These are phyloP conservation scores for Cotesia congregata DNA, from an alignment of 2,888 invertebrate species.

Conservation along the genomic window DNA sequence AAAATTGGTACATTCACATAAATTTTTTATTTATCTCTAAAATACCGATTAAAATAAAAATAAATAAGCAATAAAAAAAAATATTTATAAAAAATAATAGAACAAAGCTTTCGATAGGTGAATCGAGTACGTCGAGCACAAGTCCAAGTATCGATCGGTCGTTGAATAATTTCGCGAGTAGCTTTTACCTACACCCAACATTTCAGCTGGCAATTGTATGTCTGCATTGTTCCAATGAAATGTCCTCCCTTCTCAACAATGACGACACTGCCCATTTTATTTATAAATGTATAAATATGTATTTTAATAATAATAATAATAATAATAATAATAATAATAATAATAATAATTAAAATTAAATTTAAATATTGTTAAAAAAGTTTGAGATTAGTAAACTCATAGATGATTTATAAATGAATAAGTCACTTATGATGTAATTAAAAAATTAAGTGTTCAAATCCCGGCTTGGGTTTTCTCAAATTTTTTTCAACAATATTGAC, in stretches of 20 bases:
- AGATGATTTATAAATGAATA: no score
- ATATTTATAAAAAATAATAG: slow-evolving; percentile 30
- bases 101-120: slow-evolving; percentile 33
- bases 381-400: no score
- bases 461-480: no score
- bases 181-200: slow-evolving; percentile 60
- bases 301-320: neutral
- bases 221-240: slow-evolving; percentile 48
- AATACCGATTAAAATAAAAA: slow-evolving; percentile 20
- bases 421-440: no score
- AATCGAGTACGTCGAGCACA: slow-evolving; percentile 43
- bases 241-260: slow-evolving; percentile 38
- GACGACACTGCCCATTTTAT: slow-evolving; percentile 3
- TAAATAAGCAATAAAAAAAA: slow-evolving; percentile 22
- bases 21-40: slow-evolving; percentile 4
- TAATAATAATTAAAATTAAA: neutral
- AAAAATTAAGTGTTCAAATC: no score
- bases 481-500: no score
- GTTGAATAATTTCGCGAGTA: slow-evolving; percentile 66
- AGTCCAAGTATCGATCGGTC: slow-evolving; percentile 65
- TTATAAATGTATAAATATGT: neutral
- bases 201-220: slow-evolving; percentile 56
- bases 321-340: neutral
- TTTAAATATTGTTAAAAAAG: no score
- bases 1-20: neutral